Evolutionary conservation across 2,113 vertebrate genomes (phyloP).

Genomic region (Lophochroa leadbeateri): DNA sequence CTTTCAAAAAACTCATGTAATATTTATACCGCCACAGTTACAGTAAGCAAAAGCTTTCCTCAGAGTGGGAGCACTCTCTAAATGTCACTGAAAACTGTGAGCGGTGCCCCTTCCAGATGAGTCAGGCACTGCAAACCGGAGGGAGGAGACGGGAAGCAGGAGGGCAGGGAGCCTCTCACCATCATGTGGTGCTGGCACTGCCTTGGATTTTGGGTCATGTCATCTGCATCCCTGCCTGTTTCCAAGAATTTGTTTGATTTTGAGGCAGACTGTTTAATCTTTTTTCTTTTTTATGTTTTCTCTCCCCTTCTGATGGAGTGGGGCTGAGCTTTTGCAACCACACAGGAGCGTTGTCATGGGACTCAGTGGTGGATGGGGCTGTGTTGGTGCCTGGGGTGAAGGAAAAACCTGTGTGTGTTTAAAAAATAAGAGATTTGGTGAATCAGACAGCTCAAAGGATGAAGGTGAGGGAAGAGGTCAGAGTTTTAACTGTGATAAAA

Average conservation of each 20-base stretch:
- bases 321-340: not conserved
- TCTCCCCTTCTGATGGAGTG: rapidly evolving
- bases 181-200: not conserved
- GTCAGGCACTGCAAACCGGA: not conserved
- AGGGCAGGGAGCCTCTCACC: not conserved
- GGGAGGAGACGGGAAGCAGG: not conserved
- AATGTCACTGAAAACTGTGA: not conserved
- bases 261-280: not conserved
- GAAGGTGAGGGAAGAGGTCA: not conserved
- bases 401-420: not conserved
- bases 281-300: not conserved
- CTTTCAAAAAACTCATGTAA: not conserved
- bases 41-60: not conserved
- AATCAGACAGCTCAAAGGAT: not conserved
- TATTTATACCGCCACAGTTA: not conserved
- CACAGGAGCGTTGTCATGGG: not conserved
- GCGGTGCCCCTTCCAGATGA: not conserved
- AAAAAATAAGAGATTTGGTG: not conserved
- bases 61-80: not conserved
- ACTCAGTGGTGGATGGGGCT: not conserved
- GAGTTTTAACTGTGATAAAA: not conserved
- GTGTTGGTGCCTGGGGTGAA: not conserved
- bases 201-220: not conserved
- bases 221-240: not conserved
- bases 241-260: not conserved